Evolutionary conservation across 2,888 invertebrate genomes (phyloP).

Genomic region (Cephus sareptanus): DNA sequence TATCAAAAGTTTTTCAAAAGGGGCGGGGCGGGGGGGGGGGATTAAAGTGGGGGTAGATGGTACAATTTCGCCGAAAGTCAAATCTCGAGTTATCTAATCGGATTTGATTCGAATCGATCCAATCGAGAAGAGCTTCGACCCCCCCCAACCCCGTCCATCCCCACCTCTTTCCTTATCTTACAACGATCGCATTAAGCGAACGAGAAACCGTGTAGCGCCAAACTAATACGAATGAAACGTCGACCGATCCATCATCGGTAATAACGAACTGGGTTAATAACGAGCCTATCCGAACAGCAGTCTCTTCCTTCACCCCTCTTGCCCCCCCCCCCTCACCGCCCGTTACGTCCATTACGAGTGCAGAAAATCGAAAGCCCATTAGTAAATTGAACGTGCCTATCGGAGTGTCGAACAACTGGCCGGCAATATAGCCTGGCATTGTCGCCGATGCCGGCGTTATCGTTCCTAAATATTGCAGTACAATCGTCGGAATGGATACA

Average conservation of each 20-base stretch:
- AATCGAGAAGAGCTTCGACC: neutral
- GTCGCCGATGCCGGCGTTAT: neutral
- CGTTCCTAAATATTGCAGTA: neutral
- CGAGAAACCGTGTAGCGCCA: neutral
- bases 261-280: constrained; percentile 30
- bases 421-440: neutral
- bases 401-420: neutral
- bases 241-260: constrained; percentile 28
- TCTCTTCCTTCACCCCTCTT: neutral
- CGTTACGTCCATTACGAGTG: constrained; percentile 13
- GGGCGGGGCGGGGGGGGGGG: too few relatives aligned
- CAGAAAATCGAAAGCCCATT: constrained; percentile 29
- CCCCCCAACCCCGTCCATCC: neutral
- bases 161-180: neutral
- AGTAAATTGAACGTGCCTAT: constrained; percentile 30
- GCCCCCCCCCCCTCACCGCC: neutral
- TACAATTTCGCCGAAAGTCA: constrained; percentile 21
- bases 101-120: constrained; percentile 12
- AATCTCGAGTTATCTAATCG: constrained; percentile 15
- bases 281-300: neutral
- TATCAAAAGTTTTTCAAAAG: neutral
- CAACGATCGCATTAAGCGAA: constrained; percentile 5
- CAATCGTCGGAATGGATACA: neutral
- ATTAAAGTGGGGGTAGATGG: neutral
- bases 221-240: constrained; percentile 9